Evolutionary conservation across 2,888 invertebrate genomes (phyloP), one percentile per base, ranked within the genome.

Genomic region (Priocnemis perturbator): DNA sequence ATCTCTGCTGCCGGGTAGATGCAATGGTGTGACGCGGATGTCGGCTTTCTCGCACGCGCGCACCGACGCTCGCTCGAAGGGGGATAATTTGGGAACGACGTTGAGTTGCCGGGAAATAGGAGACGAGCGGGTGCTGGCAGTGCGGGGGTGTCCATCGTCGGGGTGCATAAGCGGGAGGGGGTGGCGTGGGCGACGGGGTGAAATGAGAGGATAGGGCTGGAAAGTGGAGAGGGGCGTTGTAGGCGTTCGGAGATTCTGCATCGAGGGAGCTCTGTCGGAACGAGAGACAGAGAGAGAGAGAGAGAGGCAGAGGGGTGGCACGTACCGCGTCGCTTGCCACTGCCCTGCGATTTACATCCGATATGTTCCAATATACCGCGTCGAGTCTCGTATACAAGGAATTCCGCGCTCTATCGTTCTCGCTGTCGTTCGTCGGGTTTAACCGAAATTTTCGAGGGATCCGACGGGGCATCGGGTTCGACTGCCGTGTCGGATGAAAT

Each of bases 271-370:
- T 50, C 23, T 14, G n/a, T n/a, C 37, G 21, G 47, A n/a, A n/a
- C 47, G 15, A 20, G n/a, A 62, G 19, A 21, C 21, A 30, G 44
- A 14, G 44, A n/a, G 23, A 15, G 11, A 5, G 17, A 30, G n/a
- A 5, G 26, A 67, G 26, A 52, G 7, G 58, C 7, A 45, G 30
- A 15, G 59, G 58, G 44, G 70, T 64, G 68, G 69, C 67, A 76
- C 69, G 74, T 76, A 79, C 77, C 81, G 74, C 79, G 81, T 83
- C 79, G 78, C 68, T 37, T 78, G 74, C 71, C 74, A 67, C 79
- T 81, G 78, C 64, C 69, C 60, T 47, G 61, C 78, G 76, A 83
- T 84, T 84, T 81, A 73, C 83, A 82, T 79, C 69, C 71, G 72
- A 82, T 81, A 78, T 75, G 69, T 73, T 72, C 71, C 61, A 67